These are phyloP conservation scores for Stercorarius parasiticus DNA, from an alignment of 2,113 vertebrate species.

Conservation along the genomic window DNA sequence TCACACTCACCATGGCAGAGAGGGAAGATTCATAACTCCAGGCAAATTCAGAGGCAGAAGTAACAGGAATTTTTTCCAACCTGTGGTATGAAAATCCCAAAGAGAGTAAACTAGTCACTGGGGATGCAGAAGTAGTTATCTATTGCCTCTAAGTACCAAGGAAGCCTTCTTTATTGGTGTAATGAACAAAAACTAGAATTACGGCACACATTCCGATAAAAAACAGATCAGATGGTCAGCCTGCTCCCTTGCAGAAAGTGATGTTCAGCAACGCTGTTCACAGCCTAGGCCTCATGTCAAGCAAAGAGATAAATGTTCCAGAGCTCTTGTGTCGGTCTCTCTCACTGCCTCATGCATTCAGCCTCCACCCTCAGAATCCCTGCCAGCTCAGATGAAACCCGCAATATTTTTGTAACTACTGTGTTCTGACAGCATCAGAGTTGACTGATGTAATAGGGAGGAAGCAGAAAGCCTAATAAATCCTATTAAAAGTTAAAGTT, in stretches of 20 bases:
- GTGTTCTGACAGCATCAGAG: conserved; percentile 29
- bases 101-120: conserved; percentile 45
- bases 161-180: not conserved
- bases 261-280: not conserved
- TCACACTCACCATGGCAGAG: not conserved
- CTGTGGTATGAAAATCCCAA: not conserved
- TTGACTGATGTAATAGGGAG: conserved; percentile 19
- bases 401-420: conserved; percentile 20
- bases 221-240: not conserved
- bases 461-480: conserved; percentile 52
- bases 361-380: not conserved
- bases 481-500: conserved; percentile 57
- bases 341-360: not conserved
- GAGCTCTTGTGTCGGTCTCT: not conserved
- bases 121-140: conserved; percentile 20
- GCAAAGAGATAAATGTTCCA: not conserved
- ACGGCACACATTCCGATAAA: not conserved
- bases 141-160: not conserved
- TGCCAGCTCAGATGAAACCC: not conserved
- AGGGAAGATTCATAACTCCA: not conserved
- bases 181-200: conserved; percentile 35
- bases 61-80: not conserved
- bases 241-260: not conserved
- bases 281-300: not conserved
- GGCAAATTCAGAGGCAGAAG: conserved; percentile 23